Conservation (phyloP, 2,888 invertebrate genomes). For the Sinohyriopsis cumingii region DNA sequence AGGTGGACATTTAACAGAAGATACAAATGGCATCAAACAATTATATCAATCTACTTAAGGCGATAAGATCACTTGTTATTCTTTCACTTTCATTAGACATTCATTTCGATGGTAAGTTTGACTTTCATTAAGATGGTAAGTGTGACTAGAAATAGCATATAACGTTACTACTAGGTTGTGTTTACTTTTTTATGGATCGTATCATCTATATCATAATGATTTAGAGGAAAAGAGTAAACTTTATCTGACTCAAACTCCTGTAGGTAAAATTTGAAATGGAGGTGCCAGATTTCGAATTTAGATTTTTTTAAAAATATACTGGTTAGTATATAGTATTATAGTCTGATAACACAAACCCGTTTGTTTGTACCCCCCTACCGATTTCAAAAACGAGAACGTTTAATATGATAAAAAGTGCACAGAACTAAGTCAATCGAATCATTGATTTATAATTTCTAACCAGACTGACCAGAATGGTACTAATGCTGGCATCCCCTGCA, state of each 20-base stretch:
- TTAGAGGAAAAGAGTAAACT: background rate
- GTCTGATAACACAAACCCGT: no score
- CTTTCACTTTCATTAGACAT: slow-evolving; percentile 44
- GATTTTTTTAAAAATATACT: no score
- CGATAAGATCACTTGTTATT: slow-evolving; percentile 35
- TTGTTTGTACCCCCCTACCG: no score
- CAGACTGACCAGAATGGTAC: no score
- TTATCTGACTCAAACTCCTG: background rate
- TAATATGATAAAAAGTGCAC: no score
- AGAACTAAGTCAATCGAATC: no score
- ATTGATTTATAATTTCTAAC: no score
- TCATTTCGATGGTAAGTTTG: slow-evolving; percentile 43
- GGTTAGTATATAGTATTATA: no score
- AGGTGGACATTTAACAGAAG: slow-evolving; percentile 7
- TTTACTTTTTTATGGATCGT: background rate
- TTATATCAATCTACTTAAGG: slow-evolving; percentile 19
- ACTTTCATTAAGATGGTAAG: background rate
- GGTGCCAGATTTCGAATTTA: no score
- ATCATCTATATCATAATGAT: background rate
- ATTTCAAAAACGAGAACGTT: no score
- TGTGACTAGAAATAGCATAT: slow-evolving; percentile 3
- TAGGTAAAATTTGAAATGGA: no score
- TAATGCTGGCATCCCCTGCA: no score
- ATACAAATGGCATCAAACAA: slow-evolving; percentile 9
- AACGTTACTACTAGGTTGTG: background rate